A percentile compares a stretch with the other conserved stretches of the same genome.
Evolutionary conservation across 2,888 invertebrate genomes (phyloP).

Genomic region (Notodonta dromedarius): DNA sequence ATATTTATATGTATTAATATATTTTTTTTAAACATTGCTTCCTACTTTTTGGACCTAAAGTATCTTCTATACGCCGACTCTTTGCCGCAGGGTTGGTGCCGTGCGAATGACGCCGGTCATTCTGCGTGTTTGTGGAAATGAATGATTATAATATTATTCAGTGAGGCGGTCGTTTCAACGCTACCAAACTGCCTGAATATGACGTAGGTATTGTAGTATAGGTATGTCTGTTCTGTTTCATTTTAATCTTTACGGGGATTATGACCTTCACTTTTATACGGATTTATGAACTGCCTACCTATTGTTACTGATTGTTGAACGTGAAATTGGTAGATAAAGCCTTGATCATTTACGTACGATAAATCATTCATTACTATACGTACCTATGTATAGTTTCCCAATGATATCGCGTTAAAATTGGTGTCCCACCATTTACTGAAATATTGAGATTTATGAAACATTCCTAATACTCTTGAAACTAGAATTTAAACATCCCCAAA

Average conservation of each 20-base stretch:
- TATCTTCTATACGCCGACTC: slow-evolving; percentile 26
- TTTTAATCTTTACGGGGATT: not conserved
- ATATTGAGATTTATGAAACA: slow-evolving; percentile 5
- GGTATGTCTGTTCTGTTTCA: slow-evolving; percentile 12
- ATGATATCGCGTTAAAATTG: too few relatives aligned
- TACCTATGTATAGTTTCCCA: too few relatives aligned
- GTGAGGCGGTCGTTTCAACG: slow-evolving; percentile 36
- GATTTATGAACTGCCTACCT: not conserved
- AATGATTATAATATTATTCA: slow-evolving; percentile 62
- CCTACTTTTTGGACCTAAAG: slow-evolving; percentile 13
- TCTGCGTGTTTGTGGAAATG: slow-evolving; percentile 55
- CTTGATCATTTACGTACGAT: too few relatives aligned
- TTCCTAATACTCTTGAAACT: slow-evolving; percentile 2
- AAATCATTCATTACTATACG: too few relatives aligned
- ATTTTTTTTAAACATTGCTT: too few relatives aligned
- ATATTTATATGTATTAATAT: too few relatives aligned
- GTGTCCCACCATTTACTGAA: too few relatives aligned
- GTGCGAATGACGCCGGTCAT: slow-evolving; percentile 51
- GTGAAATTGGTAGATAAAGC: too few relatives aligned
- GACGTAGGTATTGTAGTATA: slow-evolving; percentile 24
- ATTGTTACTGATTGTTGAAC: too few relatives aligned
- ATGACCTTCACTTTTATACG: not conserved
- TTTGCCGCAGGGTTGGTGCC: slow-evolving; percentile 30
- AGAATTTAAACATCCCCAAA: slow-evolving; percentile 6
- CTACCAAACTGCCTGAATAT: slow-evolving; percentile 33